Percentiles rank a stretch among this genome's conserved stretches.
Conservation (phyloP, 1,140 invertebrate species). For the Aricia agestis region DNA sequence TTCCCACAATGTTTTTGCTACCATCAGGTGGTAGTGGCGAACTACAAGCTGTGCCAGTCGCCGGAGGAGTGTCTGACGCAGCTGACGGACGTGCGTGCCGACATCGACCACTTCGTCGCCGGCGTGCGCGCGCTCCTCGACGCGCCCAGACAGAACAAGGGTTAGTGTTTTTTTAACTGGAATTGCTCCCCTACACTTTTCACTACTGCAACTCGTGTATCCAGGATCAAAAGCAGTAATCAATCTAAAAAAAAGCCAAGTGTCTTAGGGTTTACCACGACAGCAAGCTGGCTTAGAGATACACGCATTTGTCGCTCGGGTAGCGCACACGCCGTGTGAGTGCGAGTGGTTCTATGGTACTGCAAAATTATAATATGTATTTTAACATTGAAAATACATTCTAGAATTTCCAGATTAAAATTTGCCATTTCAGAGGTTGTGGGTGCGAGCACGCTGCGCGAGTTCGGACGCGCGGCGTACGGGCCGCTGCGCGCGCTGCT, state of each 20-base stretch:
- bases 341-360: no score
- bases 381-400: no score
- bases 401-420: no score
- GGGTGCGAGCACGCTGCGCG: slow-evolving; percentile 32
- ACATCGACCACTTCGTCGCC: slow-evolving; percentile 50
- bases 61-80: slow-evolving; percentile 46
- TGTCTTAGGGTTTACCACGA: no score
- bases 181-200: no score
- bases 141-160: slow-evolving; percentile 42
- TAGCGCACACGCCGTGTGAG: no score
- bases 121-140: slow-evolving; percentile 43
- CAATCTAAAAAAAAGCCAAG: no score
- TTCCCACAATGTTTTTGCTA: neutral
- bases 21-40: slow-evolving; percentile 48
- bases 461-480: slow-evolving; percentile 52
- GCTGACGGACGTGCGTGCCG: slow-evolving; percentile 40
- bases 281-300: no score
- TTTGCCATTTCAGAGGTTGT: slow-evolving; percentile 24
- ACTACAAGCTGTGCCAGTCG: slow-evolving; percentile 48
- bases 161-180: slow-evolving; percentile 31
- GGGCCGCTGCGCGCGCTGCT: slow-evolving; percentile 49
- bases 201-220: no score
- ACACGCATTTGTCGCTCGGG: no score
- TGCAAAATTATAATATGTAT: no score
- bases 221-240: no score